Evolutionary conservation across 2,113 vertebrate genomes (phyloP).

Genomic region (Catharus minimus): DNA sequence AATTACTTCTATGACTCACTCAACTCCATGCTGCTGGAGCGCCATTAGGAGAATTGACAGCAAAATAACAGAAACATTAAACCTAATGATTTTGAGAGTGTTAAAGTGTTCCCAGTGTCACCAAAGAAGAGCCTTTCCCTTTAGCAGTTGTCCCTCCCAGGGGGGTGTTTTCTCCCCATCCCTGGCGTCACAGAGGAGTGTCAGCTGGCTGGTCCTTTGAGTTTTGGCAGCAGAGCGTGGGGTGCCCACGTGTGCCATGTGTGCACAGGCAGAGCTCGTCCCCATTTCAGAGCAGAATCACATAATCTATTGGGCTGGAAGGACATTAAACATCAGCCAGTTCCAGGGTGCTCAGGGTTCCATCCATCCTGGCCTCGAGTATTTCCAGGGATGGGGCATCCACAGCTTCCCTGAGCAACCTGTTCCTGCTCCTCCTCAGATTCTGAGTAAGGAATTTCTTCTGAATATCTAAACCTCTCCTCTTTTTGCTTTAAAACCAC

Average conservation of each 20-base stretch:
- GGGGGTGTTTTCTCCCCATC: not conserved
- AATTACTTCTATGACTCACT: constrained; percentile 61
- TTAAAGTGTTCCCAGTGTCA: not conserved
- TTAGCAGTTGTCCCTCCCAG: not conserved
- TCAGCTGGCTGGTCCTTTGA: not conserved
- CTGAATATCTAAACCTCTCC: not conserved
- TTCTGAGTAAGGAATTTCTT: not conserved
- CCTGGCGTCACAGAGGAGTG: not conserved
- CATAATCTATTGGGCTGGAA: not conserved
- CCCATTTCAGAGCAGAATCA: not conserved
- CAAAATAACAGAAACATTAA: constrained; percentile 64
- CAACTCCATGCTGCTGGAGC: constrained; percentile 55
- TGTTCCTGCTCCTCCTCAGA: not conserved
- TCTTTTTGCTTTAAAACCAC: not conserved
- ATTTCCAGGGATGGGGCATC: not conserved
- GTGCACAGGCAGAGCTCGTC: fast-evolving
- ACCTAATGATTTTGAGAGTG: not conserved
- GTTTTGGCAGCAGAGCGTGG: not conserved
- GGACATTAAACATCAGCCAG: not conserved
- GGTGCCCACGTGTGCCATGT: fast-evolving
- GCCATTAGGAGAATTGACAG: constrained; percentile 53
- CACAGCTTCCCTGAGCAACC: not conserved
- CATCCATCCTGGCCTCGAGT: not conserved
- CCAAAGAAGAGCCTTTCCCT: not conserved
- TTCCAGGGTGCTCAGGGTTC: not conserved